Conservation (phyloP, 2,888 invertebrate genomes). For the Lamellibrachia columna region DNA sequence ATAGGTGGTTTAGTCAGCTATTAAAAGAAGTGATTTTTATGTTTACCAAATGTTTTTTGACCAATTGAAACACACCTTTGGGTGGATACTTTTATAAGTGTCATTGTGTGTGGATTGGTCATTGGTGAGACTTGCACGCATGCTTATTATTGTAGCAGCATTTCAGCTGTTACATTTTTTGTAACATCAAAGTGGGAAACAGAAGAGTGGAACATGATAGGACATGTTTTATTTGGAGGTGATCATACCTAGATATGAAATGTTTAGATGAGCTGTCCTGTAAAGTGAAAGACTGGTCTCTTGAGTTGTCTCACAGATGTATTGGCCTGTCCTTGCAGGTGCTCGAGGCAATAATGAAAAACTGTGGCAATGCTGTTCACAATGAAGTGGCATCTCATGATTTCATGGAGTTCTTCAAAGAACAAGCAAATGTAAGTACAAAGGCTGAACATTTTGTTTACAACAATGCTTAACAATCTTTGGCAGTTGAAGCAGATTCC, state of each 20-base stretch:
- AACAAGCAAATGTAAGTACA: conserved; percentile 38
- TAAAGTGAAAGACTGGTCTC: not conserved
- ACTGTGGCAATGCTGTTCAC: conserved; percentile 90
- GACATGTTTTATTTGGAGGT: no score
- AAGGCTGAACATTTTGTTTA: not conserved
- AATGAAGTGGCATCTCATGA: conserved; percentile 88
- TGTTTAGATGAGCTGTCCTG: not conserved
- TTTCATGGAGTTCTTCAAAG: conserved; percentile 93
- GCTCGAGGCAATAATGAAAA: conserved; percentile 96
- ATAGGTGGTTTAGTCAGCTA: no score
- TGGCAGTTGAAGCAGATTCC: not conserved
- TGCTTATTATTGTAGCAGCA: not conserved
- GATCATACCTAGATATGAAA: no score
- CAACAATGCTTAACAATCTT: not conserved
- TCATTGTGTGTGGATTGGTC: no score
- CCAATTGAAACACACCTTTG: no score
- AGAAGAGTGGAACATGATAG: not conserved
- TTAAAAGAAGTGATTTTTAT: no score
- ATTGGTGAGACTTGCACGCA: no score
- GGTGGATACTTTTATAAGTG: no score
- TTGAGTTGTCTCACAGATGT: not conserved
- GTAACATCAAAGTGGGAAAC: not conserved
- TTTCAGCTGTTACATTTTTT: not conserved
- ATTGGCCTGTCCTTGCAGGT: conserved; percentile 67
- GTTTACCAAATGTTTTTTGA: no score